Conservation (phyloP, 1,140 invertebrate species). For the Euwallacea fornicatus region DNA sequence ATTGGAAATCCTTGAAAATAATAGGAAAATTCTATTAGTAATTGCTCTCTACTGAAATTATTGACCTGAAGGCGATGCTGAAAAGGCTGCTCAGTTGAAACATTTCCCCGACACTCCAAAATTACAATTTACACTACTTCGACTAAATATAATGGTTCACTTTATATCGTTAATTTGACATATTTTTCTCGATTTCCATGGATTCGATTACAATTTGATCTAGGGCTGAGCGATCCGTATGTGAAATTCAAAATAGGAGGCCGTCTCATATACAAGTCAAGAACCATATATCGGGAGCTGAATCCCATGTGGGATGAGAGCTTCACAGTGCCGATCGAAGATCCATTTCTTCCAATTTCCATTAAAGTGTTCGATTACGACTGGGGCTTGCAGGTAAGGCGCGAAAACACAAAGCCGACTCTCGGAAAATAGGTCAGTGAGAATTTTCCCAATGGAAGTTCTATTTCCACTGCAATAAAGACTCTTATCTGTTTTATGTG, state of each 20-base stretch:
- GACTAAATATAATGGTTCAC: too few relatives aligned
- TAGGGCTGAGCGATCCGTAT: conserved; percentile 96
- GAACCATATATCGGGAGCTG: conserved; percentile 85
- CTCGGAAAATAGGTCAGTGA: background rate
- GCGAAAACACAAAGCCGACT: conserved; percentile 6
- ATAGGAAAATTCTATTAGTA: too few relatives aligned
- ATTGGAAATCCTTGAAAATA: too few relatives aligned
- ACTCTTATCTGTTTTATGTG: background rate
- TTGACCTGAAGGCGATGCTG: too few relatives aligned
- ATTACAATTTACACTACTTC: too few relatives aligned
- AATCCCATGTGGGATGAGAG: conserved; percentile 96
- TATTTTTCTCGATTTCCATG: background rate
- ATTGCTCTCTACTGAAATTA: too few relatives aligned
- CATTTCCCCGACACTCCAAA: too few relatives aligned
- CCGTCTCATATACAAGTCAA: conserved; percentile 88
- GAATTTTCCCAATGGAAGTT: background rate
- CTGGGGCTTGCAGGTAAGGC: conserved; percentile 75
- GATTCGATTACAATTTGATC: conserved; percentile 20
- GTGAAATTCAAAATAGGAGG: conserved; percentile 95
- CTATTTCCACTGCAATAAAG: background rate
- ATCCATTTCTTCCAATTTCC: conserved; percentile 84
- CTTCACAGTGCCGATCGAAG: conserved; percentile 92
- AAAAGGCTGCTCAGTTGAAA: too few relatives aligned
- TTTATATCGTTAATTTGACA: too few relatives aligned
- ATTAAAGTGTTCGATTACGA: conserved; percentile 98